Evolutionary conservation across 2,888 invertebrate species (phyloP).

Genomic region (Agrypnus murinus): DNA sequence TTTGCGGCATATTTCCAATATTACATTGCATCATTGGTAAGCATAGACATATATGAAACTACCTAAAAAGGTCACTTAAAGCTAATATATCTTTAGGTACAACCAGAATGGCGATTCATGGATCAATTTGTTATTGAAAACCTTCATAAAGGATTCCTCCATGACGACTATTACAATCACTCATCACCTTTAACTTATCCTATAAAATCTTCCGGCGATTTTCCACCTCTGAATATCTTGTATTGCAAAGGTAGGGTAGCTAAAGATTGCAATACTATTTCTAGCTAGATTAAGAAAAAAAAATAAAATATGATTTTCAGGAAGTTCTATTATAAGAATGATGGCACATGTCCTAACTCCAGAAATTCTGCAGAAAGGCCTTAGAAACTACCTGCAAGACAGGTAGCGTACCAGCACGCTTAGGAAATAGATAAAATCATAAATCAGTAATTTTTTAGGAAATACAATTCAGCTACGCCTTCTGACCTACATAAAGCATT

Average conservation of each 20-base stretch:
- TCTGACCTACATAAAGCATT: conserved; percentile 63
- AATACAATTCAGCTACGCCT: conserved; percentile 58
- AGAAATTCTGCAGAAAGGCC: conserved; percentile 28
- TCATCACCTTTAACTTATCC: conserved; percentile 65
- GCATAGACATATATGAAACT: too few relatives aligned
- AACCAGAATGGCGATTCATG: conserved; percentile 68
- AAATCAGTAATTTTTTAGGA: conserved; percentile 48
- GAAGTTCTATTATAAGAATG: conserved; percentile 38
- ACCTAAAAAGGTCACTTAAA: too few relatives aligned
- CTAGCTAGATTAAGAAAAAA: too few relatives aligned
- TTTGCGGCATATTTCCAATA: conserved; percentile 75
- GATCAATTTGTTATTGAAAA: conserved; percentile 69
- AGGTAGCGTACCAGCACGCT: conserved; percentile 13
- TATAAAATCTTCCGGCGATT: conserved; percentile 75
- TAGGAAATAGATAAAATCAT: conserved; percentile 44
- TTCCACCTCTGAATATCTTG: conserved; percentile 63
- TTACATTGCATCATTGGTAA: conserved; percentile 61
- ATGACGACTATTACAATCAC: conserved; percentile 66
- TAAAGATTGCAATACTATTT: neutral
- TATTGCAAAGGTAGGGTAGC: conserved; percentile 39
- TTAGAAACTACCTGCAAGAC: conserved; percentile 29
- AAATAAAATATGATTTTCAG: conserved; percentile 20
- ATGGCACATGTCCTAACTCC: conserved; percentile 35
- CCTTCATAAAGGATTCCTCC: conserved; percentile 63
- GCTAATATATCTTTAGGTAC: too few relatives aligned